Conservation (phyloP, 2,888 invertebrate species). For the Hirudinaria manillensis region DNA sequence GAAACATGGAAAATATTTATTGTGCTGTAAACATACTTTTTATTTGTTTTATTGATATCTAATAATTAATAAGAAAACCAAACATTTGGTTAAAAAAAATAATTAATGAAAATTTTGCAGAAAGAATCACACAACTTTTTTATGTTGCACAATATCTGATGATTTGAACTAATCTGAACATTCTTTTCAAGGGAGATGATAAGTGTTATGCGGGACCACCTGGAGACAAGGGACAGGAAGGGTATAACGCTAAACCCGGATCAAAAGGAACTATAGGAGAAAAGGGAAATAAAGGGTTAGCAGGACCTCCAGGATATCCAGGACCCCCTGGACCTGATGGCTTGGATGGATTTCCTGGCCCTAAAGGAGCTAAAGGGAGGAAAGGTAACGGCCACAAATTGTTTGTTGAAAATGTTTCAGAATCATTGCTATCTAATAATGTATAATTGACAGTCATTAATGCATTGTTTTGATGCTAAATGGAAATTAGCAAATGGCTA, state of each 20-base stretch:
- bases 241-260: neutral
- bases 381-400: conserved; percentile 1
- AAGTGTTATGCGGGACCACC: neutral
- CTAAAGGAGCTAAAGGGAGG: conserved; percentile 25
- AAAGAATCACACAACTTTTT: too few species aligned
- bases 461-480: too few species aligned
- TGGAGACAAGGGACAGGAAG: neutral
- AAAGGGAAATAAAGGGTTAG: conserved; percentile 22
- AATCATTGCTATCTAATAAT: neutral
- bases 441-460: neutral
- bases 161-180: too few species aligned
- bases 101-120: too few species aligned
- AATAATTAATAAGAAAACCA: too few species aligned
- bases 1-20: too few species aligned
- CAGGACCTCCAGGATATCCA: conserved; percentile 21
- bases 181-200: neutral
- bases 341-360: conserved; percentile 25
- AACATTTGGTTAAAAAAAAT: too few species aligned
- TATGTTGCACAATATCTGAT: too few species aligned
- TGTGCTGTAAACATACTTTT: too few species aligned
- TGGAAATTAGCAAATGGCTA: too few species aligned
- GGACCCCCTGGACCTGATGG: conserved; percentile 32
- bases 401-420: neutral
- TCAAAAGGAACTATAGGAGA: neutral
- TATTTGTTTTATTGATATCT: too few species aligned